Evolutionary conservation across 2,113 vertebrate genomes (phyloP).

Genomic region (Phalacrocorax brasilianus): DNA sequence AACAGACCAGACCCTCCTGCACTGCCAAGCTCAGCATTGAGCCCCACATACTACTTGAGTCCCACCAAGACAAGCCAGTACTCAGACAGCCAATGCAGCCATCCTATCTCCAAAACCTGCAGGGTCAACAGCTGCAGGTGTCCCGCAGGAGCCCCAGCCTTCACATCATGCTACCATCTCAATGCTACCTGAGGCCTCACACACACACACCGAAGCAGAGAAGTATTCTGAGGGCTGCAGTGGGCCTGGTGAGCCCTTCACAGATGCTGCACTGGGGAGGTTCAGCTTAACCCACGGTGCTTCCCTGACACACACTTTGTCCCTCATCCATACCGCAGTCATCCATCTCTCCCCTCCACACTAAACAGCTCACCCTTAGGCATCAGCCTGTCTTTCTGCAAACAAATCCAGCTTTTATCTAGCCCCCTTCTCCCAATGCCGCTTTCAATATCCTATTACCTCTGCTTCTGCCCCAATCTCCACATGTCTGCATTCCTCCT

Average conservation of each 20-base stretch:
- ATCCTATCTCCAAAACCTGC: not conserved
- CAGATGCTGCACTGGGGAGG: not conserved
- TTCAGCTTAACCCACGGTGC: not conserved
- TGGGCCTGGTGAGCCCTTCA: not conserved
- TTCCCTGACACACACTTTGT: not conserved
- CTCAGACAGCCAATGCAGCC: accelerated
- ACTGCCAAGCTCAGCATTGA: not conserved
- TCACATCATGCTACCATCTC: accelerated
- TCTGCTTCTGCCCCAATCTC: not conserved
- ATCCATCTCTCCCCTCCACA: not conserved
- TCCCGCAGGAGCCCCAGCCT: not conserved
- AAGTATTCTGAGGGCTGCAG: not conserved
- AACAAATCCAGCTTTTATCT: not conserved
- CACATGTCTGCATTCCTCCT: not conserved
- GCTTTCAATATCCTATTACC: not conserved
- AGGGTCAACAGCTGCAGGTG: not conserved
- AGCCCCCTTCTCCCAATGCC: not conserved
- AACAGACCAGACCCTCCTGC: not conserved
- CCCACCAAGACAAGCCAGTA: not conserved
- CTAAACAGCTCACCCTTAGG: accelerated
- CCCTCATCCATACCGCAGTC: not conserved
- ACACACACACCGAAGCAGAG: accelerated
- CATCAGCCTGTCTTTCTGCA: not conserved
- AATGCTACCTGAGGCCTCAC: not conserved
- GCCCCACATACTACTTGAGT: accelerated